These are phyloP conservation scores for Todiramphus saurophagus DNA, from an alignment of 2,113 vertebrate genomes.

Conservation along the genomic window DNA sequence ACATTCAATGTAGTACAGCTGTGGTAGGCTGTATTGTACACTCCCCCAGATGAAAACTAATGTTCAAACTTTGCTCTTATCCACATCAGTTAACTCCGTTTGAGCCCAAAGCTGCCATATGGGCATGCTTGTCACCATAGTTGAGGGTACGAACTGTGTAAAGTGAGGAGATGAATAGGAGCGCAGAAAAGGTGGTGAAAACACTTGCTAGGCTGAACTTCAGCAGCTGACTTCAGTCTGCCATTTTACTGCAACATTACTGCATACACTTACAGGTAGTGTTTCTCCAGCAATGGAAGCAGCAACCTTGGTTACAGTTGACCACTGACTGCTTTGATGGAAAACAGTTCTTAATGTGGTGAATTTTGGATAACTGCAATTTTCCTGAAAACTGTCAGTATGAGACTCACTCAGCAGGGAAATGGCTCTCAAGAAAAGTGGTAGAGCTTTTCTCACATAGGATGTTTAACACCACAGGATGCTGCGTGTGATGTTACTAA, in stretches of 20 bases:
- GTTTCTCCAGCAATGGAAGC: background rate
- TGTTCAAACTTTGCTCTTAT: background rate
- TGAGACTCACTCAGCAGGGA: background rate
- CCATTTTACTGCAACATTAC: background rate
- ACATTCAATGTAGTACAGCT: background rate
- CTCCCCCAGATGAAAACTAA: background rate
- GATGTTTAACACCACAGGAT: background rate
- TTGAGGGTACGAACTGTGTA: background rate
- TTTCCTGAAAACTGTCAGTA: background rate
- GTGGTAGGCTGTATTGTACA: background rate
- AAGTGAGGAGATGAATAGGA: background rate
- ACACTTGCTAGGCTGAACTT: background rate
- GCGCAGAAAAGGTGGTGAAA: fast-evolving
- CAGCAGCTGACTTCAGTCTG: too few species aligned
- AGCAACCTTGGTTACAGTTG: background rate
- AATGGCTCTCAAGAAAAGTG: background rate
- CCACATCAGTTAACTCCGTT: background rate
- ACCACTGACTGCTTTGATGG: background rate
- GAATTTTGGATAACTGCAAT: background rate
- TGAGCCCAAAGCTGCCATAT: background rate
- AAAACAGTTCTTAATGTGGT: background rate
- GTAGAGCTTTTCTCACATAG: background rate
- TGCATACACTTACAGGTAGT: background rate
- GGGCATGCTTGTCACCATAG: background rate
- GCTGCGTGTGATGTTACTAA: background rate